A percentile compares a stretch with the other conserved stretches of the same genome.
Evolutionary conservation across 2,113 vertebrate genomes (phyloP).

Genomic region (Dolichotis patagonum): DNA sequence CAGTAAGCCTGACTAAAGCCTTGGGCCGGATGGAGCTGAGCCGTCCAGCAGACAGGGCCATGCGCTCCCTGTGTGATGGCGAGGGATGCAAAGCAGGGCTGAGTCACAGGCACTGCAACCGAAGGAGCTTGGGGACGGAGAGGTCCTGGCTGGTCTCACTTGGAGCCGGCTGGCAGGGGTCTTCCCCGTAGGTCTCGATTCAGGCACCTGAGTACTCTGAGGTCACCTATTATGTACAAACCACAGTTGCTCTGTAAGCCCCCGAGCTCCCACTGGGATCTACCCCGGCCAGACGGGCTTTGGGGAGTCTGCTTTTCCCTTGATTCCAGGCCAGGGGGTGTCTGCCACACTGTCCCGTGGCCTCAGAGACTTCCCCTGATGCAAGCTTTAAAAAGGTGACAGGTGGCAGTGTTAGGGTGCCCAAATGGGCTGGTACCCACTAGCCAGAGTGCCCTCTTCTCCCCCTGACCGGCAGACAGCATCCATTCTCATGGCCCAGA

Average conservation of each 20-base stretch:
- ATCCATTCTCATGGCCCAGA: not conserved
- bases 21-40: not conserved
- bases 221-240: not conserved
- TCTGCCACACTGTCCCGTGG: not conserved
- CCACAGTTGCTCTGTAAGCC: not conserved
- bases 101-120: not conserved
- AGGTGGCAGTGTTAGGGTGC: not conserved
- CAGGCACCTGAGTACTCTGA: not conserved
- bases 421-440: not conserved
- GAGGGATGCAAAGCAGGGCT: not conserved
- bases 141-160: not conserved
- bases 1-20: too few relatives aligned
- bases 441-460: too few relatives aligned
- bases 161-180: not conserved
- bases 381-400: not conserved
- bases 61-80: not conserved
- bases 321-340: not conserved
- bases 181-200: not conserved
- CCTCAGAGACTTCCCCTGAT: too few relatives aligned
- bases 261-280: rapidly evolving
- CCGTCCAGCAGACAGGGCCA: not conserved
- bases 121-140: not conserved
- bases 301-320: not conserved
- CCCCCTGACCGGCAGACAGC: not conserved
- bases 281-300: too few relatives aligned